Evolutionary conservation across 2,797 vertebrate species (phyloP), one percentile per base, ranked within the genome.

Genomic region (Pelochelys cantorii): DNA sequence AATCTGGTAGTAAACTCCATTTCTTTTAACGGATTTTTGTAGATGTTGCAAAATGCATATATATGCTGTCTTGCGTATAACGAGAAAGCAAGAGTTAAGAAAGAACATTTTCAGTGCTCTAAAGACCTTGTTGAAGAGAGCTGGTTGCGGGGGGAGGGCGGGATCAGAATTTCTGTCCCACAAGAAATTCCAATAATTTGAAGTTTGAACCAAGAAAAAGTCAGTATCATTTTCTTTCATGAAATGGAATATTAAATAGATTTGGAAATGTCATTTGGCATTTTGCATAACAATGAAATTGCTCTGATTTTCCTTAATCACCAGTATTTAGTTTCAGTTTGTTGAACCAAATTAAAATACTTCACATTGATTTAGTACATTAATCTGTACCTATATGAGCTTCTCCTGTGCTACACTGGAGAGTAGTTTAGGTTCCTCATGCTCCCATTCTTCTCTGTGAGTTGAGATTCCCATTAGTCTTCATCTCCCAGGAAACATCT

Each of bases 61-160:
- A 2, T 3, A 1, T 11, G 48, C 42, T 79, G 23, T 90, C 37
- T 3, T 34, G 54, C 11, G 29, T 15, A 4, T 37, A 62, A 81
- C 13, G 6, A 86, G 84, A 83, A 87, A 71, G 0, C 11, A 31
- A 25, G 83, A 62, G 31, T 42, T 93, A 27, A 88, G 77, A 68
- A 78, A 79, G 42, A 82, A 1, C 10, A 83, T 79, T 85, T 65
- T 20, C 85, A 75, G 52, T 80, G 23, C 8, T 84, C 57, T 95
- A 55, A 83, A 91, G 31, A 3, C 42, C 48, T 3, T 7, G 11
- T 42, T 12, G 71, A 7, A 75, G 22, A 75, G 42, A 48, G 42
- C 42, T 48, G 42, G 8, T 48, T 48, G 42, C 42, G 42, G 42
- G 42, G 42, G 42, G 42, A 48, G 42, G 42, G 7, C 42, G 42